Base-by-base conservation (phyloP, 2,888 invertebrate genomes). In the Acrocera orbiculus region DNA sequence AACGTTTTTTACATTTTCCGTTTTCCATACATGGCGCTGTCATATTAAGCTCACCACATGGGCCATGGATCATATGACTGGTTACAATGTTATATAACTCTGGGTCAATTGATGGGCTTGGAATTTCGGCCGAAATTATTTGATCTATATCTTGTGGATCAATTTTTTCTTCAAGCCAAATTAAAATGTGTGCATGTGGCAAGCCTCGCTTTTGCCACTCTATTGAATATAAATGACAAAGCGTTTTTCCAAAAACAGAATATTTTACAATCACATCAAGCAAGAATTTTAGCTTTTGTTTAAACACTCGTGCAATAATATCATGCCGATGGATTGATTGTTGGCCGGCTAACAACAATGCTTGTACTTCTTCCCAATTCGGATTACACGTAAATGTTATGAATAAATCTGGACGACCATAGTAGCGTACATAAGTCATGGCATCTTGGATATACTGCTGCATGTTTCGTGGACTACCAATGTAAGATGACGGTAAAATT, bases 401-500 rank as follows among this genome's bases (percentile, higher is more conserved):
- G 24, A 41, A 40, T 16, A 35, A 16, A 25, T 35, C 32, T 6
- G 40, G 36, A 6, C 30, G 25, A 1, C 38, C 40, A 23, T 30
- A 40, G 17, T 32, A 10, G 7, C 30, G 29, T 9, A 38, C 37
- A 22, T 36, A 39, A 7, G 11, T 16, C 35, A 35, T 30, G 4
- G 35, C 30, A 15, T 35, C 33, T 25, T 37, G 36, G 1, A 22
- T 27, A 6, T 33, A 20, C 14, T 37, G 35, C 8, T 39, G 41
- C 27, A 39, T 34, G 38, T 55, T 45, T 9, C 58, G 38, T 29
- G 55, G 54, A n/a, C 53, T 45, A n/a, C 54, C 54, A n/a, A 39
- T 43, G 37, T 42, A 47, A 25, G 36, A 28, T 23, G 48, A 45
- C 30, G 52, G 50, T 8, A 51, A 35, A 30, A 50, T 43, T 4